phyloP scores from a whole-genome alignment of 1,140 invertebrate genomes.

The Prorops nasuta region DNA sequence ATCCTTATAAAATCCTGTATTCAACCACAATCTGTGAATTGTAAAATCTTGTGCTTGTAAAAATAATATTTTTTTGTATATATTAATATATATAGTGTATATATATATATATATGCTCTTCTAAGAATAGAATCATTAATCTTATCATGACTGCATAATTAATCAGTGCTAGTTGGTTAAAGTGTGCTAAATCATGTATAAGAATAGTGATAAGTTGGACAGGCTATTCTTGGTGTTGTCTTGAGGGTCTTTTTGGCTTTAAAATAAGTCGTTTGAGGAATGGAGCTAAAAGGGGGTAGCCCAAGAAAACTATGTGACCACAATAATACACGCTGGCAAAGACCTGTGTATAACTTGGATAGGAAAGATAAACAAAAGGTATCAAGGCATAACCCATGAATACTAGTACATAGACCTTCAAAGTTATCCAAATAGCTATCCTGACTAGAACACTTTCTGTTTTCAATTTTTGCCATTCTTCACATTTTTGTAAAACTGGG shows the following conservation, averaged over 20 bases:
- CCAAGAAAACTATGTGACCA: constrained; percentile 63
- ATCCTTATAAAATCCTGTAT: no score
- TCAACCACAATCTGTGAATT: no score
- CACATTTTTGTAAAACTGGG: constrained; percentile 56
- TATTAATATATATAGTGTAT: no score
- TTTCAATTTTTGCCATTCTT: constrained; percentile 49
- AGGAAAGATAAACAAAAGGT: constrained; percentile 77
- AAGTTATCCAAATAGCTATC: constrained; percentile 57
- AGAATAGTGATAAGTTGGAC: not conserved
- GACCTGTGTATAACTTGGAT: constrained; percentile 62
- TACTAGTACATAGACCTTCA: constrained; percentile 75
- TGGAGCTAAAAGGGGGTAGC: constrained; percentile 60
- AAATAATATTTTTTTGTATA: no score
- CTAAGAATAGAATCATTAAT: no score
- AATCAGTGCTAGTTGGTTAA: no score
- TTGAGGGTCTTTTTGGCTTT: constrained; percentile 20
- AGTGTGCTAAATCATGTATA: no score
- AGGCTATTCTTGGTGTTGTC: constrained; percentile 23
- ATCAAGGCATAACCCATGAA: constrained; percentile 85
- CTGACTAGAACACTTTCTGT: constrained; percentile 44
- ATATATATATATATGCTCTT: no score
- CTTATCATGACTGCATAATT: no score
- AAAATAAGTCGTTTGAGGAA: constrained; percentile 47
- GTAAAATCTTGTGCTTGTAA: no score
- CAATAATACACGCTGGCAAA: constrained; percentile 65